Percentiles rank a stretch among this genome's conserved stretches.
phyloP scores from a whole-genome alignment of 2,888 invertebrate genomes.

The Coremacera marginata region DNA sequence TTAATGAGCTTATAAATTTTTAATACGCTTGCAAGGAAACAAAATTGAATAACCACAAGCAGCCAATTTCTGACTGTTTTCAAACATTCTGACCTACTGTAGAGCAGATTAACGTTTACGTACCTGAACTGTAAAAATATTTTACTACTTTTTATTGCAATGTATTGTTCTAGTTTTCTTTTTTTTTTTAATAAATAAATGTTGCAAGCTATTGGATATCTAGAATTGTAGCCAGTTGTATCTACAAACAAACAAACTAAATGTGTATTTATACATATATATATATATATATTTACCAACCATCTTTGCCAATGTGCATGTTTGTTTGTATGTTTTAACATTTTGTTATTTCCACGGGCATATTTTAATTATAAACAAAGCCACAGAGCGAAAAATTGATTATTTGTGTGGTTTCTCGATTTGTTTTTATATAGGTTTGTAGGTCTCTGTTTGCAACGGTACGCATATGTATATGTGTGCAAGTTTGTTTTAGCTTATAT shows the following conservation, averaged over 20 bases:
- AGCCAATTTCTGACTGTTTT: too few species aligned
- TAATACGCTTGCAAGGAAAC: too few species aligned
- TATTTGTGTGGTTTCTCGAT: slow-evolving; percentile 38
- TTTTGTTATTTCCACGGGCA: slow-evolving; percentile 4
- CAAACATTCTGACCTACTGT: too few species aligned
- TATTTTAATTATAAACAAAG: slow-evolving; percentile 36
- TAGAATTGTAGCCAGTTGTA: not conserved
- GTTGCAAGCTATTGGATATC: not conserved
- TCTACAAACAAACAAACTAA: slow-evolving; percentile 9
- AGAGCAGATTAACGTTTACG: too few species aligned
- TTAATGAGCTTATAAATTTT: not conserved
- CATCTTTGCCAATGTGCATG: not conserved
- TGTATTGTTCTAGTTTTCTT: not conserved
- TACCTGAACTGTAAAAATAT: too few species aligned
- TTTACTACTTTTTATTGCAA: not conserved
- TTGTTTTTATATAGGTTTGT: slow-evolving; percentile 5
- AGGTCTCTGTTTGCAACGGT: too few species aligned
- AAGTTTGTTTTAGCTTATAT: too few species aligned
- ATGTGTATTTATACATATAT: slow-evolving; percentile 8
- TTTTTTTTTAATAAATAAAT: not conserved
- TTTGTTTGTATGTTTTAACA: not conserved
- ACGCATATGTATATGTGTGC: too few species aligned
- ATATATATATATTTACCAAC: not conserved
- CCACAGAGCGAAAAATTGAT: slow-evolving; percentile 37
- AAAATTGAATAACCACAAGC: too few species aligned